Base-by-base conservation (phyloP, 2,113 vertebrate genomes). In the Marmota flaviventris region DNA sequence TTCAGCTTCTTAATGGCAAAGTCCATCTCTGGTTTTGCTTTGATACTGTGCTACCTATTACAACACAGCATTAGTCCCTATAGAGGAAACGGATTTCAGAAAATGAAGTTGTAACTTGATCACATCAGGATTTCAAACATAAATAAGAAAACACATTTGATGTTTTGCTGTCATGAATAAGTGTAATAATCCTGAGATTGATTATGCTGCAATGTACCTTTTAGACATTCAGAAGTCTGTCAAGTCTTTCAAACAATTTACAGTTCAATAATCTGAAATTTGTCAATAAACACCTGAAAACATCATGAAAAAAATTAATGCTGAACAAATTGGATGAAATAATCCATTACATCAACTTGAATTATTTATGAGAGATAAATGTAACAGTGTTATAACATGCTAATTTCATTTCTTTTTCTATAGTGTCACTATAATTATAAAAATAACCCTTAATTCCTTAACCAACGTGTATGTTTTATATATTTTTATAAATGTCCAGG, bases 81-180 rank as follows among this genome's bases (percentile, higher is more conserved):
- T 2, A 73, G 18, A 76, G 6, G 24, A 53, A 58, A 45, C 2
- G 5, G 24, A 92, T 58, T 79, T 93, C 18, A 86, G 32, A 72
- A 70, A 37, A 18, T 18, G 0, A 93, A 63, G 10, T 8, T 88
- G 84, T 63, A 42, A 51, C 51, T 92, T 70, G 11, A 83, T 37
- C 10, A 70, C 29, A 53, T 45, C 34, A 45, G 29, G 29, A 77
- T 39, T 70, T 72, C 39, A 94, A 96, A 84, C 8, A n/a, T 45
- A 92, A 81, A 87, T 22, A 82, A 32, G 32, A 34, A 34, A 96
- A 53, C 8, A 86, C 48, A 51, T 83, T 75, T 96, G 72, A 22
- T 88, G 39, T 70, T 45, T 84, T n/a, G 72, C 48, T 56, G 76
- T 4, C n/a, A 84, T 92, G 87, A 94, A 91, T 69, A 87, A 87